Evolutionary conservation across 2,797 vertebrate species (phyloP).

Genomic region (Morus bassanus): DNA sequence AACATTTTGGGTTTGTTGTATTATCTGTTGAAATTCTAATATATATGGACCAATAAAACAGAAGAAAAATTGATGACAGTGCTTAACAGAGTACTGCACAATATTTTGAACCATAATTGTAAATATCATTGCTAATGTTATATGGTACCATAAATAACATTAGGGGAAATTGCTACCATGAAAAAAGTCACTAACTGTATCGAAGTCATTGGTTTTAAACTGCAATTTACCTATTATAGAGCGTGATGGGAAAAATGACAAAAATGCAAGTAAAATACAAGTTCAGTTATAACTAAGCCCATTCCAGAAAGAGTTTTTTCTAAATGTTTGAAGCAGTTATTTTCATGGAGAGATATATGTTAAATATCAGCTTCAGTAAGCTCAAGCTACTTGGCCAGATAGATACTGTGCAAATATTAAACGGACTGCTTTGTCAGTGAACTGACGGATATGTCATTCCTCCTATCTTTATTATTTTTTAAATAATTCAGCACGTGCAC

Average conservation of each 20-base stretch:
- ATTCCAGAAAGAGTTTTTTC: neutral
- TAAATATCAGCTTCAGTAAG: neutral
- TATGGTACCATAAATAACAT: neutral
- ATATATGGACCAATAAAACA: neutral
- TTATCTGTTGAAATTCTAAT: neutral
- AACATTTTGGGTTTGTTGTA: neutral
- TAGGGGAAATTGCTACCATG: neutral
- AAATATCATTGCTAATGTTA: neutral
- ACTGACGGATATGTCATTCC: neutral
- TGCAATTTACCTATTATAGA: neutral
- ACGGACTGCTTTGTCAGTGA: neutral
- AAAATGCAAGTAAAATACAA: neutral
- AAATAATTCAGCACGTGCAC: constrained; percentile 45
- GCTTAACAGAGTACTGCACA: neutral
- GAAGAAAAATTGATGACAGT: neutral
- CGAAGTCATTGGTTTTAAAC: neutral
- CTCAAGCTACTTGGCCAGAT: neutral
- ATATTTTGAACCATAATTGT: neutral
- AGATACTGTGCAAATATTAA: neutral
- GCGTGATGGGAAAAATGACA: neutral
- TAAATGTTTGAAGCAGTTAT: neutral
- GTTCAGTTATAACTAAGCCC: neutral
- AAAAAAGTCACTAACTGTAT: neutral
- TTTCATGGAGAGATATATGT: neutral
- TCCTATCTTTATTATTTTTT: constrained; percentile 55